Percentiles rank a stretch among this genome's conserved stretches.
phyloP scores from a whole-genome alignment of 2,797 vertebrate species.

The Ammospiza maritima region DNA sequence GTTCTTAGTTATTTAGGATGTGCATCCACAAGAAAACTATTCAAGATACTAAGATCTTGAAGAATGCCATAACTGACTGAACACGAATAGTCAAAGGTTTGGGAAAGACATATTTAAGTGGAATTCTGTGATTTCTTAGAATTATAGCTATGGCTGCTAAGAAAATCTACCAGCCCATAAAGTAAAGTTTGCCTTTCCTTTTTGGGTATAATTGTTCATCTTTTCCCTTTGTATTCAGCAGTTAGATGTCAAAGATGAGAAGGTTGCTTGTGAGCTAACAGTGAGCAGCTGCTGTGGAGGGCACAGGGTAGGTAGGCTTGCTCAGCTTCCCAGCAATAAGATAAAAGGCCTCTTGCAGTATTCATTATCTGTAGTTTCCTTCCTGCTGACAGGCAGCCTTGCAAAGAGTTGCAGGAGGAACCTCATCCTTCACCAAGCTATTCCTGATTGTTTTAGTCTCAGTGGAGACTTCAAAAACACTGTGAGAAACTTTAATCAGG shows the following conservation, averaged over 20 bases:
- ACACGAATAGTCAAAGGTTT: not conserved
- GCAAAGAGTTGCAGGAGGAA: not conserved
- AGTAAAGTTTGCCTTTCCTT: not conserved
- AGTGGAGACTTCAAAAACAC: not conserved
- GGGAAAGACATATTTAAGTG: not conserved
- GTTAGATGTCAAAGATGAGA: not conserved
- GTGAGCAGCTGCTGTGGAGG: not conserved
- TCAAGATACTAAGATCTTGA: not conserved
- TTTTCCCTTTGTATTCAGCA: not conserved
- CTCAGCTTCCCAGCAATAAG: not conserved
- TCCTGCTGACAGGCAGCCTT: not conserved
- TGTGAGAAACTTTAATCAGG: not conserved
- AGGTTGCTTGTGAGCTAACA: not conserved
- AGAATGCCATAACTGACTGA: not conserved
- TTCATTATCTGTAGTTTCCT: not conserved
- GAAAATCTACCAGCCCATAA: not conserved
- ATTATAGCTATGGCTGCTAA: not conserved
- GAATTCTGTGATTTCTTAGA: not conserved
- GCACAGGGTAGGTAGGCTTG: not conserved
- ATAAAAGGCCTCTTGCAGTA: not conserved
- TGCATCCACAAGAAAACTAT: not conserved
- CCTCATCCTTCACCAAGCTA: not conserved
- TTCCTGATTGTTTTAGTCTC: not conserved
- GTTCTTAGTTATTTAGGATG: not conserved
- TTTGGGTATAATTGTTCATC: not conserved